Evolutionary conservation across 2,888 invertebrate species (phyloP).

Genomic region (Agrochola litura): DNA sequence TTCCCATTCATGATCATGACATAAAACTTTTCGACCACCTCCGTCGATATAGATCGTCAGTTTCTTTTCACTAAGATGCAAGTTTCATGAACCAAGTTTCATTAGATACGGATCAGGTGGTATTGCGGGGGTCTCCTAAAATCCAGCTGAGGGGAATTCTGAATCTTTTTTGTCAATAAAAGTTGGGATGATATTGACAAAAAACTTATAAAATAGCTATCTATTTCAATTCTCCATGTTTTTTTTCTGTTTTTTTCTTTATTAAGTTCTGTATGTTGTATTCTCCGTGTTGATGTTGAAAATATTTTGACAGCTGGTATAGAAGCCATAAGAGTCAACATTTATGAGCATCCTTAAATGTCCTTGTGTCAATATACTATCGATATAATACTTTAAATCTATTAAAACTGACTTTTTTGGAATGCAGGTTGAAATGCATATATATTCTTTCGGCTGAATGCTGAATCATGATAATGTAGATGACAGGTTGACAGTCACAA

Average conservation of each 20-base stretch:
- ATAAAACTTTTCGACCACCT: constrained; percentile 5
- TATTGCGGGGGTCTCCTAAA: constrained; percentile 44
- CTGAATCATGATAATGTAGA: neutral
- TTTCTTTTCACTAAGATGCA: constrained; percentile 54
- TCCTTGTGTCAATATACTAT: neutral
- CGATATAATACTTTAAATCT: neutral
- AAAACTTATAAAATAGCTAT: constrained; percentile 2
- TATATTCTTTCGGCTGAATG: neutral
- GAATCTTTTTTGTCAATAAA: constrained; percentile 38
- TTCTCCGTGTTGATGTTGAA: neutral
- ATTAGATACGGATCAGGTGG: constrained; percentile 61
- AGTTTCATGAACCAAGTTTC: constrained; percentile 59
- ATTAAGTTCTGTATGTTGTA: no score
- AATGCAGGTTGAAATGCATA: neutral
- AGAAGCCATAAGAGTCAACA: constrained; percentile 6
- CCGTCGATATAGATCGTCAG: constrained; percentile 24
- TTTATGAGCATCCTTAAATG: constrained; percentile 7
- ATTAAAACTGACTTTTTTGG: neutral
- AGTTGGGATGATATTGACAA: constrained; percentile 21
- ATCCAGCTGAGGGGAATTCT: constrained; percentile 40
- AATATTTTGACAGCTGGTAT: constrained; percentile 16
- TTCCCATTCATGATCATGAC: neutral
- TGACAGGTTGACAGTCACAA: neutral
- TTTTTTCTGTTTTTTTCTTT: no score
- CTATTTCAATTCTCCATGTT: neutral